A percentile compares a stretch with the other conserved stretches of the same genome.
Conservation (phyloP, 2,888 invertebrate species). For the Coenonympha glycerion region DNA sequence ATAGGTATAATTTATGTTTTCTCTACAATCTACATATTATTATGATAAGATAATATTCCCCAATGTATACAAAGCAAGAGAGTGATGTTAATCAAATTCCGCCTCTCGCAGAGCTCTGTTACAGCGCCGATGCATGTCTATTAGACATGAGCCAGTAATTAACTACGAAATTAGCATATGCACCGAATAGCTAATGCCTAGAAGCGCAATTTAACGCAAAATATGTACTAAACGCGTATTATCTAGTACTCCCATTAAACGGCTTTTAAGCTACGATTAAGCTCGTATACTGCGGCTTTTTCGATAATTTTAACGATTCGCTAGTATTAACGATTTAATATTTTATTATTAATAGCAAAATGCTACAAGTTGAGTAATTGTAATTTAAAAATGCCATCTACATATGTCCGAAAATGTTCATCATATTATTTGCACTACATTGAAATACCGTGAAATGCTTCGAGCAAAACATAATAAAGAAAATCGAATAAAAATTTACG, state of each 20-base stretch:
- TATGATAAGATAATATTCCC: not conserved
- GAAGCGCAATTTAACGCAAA: not conserved
- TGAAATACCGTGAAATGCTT: too few species aligned
- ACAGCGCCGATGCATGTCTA: slow-evolving; percentile 10
- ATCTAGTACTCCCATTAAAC: not conserved
- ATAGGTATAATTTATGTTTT: too few species aligned
- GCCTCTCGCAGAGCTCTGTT: slow-evolving; percentile 7
- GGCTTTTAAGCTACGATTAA: slow-evolving; percentile 1
- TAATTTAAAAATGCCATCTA: too few species aligned
- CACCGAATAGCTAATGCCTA: slow-evolving; percentile 1
- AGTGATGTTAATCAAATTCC: slow-evolving; percentile 9
- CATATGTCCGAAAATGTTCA: too few species aligned
- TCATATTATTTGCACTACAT: too few species aligned
- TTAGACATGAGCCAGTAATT: slow-evolving; percentile 7
- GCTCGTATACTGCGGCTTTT: not conserved
- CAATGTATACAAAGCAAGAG: slow-evolving; percentile 1
- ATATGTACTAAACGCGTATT: slow-evolving; percentile 3
- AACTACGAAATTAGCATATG: slow-evolving; percentile 8
- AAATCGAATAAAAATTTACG: too few species aligned
- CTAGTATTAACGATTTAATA: too few species aligned
- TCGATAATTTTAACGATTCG: too few species aligned
- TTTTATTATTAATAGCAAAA: too few species aligned
- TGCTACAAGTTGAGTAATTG: too few species aligned
- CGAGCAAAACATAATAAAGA: too few species aligned
- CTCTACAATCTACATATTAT: not conserved